Conservation (phyloP, 2,113 vertebrate genomes). For the Strix aluco region DNA sequence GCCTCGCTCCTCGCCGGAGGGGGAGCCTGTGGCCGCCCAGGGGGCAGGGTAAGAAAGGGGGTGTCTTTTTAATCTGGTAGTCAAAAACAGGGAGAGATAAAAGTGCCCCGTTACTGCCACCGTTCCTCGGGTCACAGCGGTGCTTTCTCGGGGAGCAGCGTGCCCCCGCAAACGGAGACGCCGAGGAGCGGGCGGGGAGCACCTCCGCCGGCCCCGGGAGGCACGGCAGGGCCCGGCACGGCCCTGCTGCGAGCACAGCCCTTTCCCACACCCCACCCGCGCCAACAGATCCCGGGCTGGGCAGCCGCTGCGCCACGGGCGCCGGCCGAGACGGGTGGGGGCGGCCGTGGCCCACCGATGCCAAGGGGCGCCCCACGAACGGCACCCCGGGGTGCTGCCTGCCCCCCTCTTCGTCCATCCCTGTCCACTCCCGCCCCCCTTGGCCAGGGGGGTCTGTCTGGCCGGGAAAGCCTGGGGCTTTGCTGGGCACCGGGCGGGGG, state of each 20-base stretch:
- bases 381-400: not conserved
- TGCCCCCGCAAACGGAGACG: rapidly evolving
- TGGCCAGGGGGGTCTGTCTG: not conserved
- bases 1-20: rapidly evolving
- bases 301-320: not conserved
- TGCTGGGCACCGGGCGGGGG: too few relatives aligned
- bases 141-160: not conserved
- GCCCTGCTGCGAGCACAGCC: too few relatives aligned
- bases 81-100: not conserved
- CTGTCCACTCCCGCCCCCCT: not conserved
- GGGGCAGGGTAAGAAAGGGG: not conserved
- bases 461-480: not conserved
- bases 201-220: not conserved
- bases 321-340: not conserved
- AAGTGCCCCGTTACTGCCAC: not conserved
- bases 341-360: not conserved
- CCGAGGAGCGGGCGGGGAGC: not conserved
- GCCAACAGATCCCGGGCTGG: not conserved
- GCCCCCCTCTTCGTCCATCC: not conserved
- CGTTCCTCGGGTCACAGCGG: not conserved
- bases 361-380: not conserved
- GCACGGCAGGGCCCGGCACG: not conserved
- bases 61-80: not conserved
- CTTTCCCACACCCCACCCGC: not conserved
- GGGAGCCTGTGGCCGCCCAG: not conserved